A percentile compares a stretch with the other conserved stretches of the same genome.
These are phyloP conservation scores for Natator depressus DNA, from an alignment of 2,113 vertebrate genomes.

Conservation along the genomic window DNA sequence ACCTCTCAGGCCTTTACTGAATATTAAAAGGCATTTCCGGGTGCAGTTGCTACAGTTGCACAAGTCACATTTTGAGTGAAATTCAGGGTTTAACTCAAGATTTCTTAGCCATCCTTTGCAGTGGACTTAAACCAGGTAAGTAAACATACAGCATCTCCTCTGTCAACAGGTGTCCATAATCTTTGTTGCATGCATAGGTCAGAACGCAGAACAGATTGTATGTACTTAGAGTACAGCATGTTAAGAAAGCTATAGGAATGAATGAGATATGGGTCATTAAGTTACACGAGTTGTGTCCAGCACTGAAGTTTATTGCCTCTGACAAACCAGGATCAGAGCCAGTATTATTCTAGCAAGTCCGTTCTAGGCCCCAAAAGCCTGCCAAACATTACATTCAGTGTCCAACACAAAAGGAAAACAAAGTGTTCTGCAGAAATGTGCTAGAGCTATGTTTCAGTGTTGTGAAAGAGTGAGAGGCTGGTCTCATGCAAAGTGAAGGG, in stretches of 20 bases:
- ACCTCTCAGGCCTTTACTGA: background rate
- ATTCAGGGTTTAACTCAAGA: background rate
- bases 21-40: background rate
- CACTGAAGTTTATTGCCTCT: background rate
- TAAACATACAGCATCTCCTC: fast-evolving
- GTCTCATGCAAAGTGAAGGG: background rate
- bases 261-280: background rate
- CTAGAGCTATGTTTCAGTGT: fast-evolving
- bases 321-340: background rate
- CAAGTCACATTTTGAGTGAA: background rate
- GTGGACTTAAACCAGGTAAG: background rate
- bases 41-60: background rate
- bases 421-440: fast-evolving
- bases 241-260: background rate
- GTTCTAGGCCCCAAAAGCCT: background rate
- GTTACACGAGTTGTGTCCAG: background rate
- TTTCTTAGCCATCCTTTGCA: background rate
- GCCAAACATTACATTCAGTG: fast-evolving
- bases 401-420: fast-evolving
- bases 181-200: fast-evolving
- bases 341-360: background rate
- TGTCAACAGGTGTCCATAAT: background rate
- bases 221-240: fast-evolving
- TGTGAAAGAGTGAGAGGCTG: background rate
- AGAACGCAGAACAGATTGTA: fast-evolving